These are phyloP conservation scores for Rhynchophorus ferrugineus DNA, from an alignment of 1,140 invertebrate genomes.

Conservation along the genomic window DNA sequence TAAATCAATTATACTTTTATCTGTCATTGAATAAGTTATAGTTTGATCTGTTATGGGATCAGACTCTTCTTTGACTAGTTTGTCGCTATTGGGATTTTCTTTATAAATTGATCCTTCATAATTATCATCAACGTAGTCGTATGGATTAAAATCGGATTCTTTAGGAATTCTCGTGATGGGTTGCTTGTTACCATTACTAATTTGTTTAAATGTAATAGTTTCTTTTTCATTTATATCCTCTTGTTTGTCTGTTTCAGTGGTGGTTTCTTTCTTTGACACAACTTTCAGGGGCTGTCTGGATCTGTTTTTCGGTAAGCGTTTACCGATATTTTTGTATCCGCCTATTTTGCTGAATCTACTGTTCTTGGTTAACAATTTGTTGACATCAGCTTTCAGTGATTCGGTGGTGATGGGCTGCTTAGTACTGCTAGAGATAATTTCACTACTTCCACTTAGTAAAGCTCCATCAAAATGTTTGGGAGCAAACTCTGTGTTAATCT, in stretches of 20 bases:
- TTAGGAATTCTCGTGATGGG: conserved; percentile 1
- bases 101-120: conserved; percentile 41
- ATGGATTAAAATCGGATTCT: conserved; percentile 7
- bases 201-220: neutral
- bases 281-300: neutral
- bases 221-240: neutral
- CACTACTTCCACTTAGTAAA: conserved; percentile 4
- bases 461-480: conserved; percentile 11
- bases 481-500: conserved; percentile 34
- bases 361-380: conserved; percentile 19
- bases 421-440: conserved; percentile 6
- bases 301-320: too few relatives aligned
- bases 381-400: neutral
- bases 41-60: neutral
- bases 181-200: neutral
- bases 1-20: neutral
- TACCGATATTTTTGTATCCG: conserved; percentile 8
- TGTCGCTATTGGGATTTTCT: neutral
- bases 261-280: conserved; percentile 2
- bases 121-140: conserved; percentile 51
- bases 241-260: conserved; percentile 6
- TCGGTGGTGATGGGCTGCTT: conserved; percentile 8
- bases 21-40: too few relatives aligned
- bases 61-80: neutral
- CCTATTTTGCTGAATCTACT: conserved; percentile 24